Evolutionary conservation across 1,140 invertebrate genomes (phyloP), one percentile per base, ranked within the genome.

Genomic region (Venturia canescens): DNA sequence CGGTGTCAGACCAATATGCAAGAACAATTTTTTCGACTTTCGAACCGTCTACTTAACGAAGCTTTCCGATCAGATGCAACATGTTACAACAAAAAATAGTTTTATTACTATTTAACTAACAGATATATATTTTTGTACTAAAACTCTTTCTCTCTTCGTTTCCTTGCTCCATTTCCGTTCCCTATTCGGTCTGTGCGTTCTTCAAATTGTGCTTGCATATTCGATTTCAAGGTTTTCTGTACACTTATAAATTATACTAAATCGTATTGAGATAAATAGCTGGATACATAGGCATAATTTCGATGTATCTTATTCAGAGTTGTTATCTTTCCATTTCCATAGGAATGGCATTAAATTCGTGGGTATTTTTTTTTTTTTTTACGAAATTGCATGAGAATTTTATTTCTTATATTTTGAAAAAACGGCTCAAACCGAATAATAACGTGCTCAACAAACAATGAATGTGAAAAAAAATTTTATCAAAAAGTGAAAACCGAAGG

Each of bases 191-290:
- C 53, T 57, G 53, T 57, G 18, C 53, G 53, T 57, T 21, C 21
- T 57, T 44, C 13, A 9, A 44, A 44, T 57, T 57, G 53, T 57
- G 18, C 21, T 18, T 57, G 53, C 53, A 57, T 57, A n/a, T 21
- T 57, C 53, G 53, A 57, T 57, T 57, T 23, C 18, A 57, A 18
- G 53, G 21, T 44, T 44, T 57, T 57, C 53, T 57, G 53, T 57
- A 57, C 53, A 57, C n/a, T 57, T 57, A 57, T 57, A 21, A 18
- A 57, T n/a, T 57, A n/a, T n/a, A 57, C 16, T 57, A 57, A 9
- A 57, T 57, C 53, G 53, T 57, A 57, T 23, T 57, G 53, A 57
- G 53, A 18, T 57, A 57, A n/a, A 57, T 21, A 18, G 53, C 53
- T 57, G 18, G 53, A 57, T 57, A 57, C 53, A 57, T 18, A 44